Evolutionary conservation across 1,140 invertebrate genomes (phyloP).

Genomic region (Hypsibius dujardini): DNA sequence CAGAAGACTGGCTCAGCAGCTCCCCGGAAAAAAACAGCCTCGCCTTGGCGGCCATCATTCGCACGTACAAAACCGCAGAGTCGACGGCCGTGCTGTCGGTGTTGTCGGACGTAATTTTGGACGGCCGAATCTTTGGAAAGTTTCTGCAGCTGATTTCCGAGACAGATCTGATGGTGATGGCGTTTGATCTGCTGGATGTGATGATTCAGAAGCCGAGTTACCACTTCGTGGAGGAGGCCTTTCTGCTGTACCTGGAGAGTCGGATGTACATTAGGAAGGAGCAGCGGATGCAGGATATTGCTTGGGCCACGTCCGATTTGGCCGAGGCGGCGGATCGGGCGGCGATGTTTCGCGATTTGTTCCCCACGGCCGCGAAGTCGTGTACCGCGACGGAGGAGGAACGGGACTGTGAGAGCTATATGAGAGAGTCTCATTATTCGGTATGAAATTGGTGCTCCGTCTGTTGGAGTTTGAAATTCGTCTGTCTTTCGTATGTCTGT

Average conservation of each 20-base stretch:
- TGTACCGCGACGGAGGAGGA: not conserved
- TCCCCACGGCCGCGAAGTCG: not conserved
- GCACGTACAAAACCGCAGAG: not conserved
- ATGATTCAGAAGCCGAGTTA: not conserved
- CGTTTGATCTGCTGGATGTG: constrained; percentile 9
- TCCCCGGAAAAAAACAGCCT: not conserved
- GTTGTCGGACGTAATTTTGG: not conserved
- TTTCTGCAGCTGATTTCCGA: not conserved
- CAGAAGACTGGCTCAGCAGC: not conserved
- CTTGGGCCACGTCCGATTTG: not conserved
- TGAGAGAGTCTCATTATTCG: constrained; percentile 1
- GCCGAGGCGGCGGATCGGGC: not conserved
- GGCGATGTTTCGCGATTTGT: not conserved
- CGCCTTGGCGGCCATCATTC: not conserved
- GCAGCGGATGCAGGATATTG: not conserved
- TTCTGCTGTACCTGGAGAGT: not conserved
- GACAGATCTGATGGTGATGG: not conserved
- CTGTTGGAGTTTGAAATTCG: not conserved
- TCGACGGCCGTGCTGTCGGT: not conserved
- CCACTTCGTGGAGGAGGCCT: not conserved
- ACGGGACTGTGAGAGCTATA: not conserved
- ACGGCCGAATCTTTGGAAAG: not conserved
- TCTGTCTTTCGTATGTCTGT: not conserved
- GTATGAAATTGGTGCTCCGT: not conserved
- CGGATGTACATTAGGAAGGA: constrained; percentile 1